Base-by-base conservation (phyloP, 2,113 vertebrate species). In the Misgurnus mizolepis region DNA sequence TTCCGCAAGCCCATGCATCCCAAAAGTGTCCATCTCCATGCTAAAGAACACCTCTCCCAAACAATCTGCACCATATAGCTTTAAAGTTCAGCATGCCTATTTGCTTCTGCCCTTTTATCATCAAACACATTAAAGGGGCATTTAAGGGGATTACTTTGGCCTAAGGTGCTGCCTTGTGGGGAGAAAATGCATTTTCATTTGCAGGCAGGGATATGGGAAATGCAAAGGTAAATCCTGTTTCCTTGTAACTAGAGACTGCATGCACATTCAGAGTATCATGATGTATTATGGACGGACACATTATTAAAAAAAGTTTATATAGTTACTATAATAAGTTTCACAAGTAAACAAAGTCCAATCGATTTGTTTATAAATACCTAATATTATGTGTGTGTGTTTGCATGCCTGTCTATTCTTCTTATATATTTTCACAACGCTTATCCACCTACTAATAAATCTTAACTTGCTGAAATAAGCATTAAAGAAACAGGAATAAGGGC, bases 131-230 rank as follows among this genome's bases (percentile, higher is more conserved):
- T 76, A 68, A 67, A 74, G 79, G 78, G 72, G 73, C 72, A 76
- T 81, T 81, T 81, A 75, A 77, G 80, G 67, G 80, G 68, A 84
- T 82, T 82, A 83, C 79, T 81, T 71, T 79, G 79, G 82, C 76
- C 68, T 80, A 84, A 84, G 79, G 77, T 84, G 82, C 82, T 86
- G 67, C 82, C 84, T 79, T 67, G 79, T 81, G 79, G 79, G 80
- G 76, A 83, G 79, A 72, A 79, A 83, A 83, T 83, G 76, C 45
- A 71, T 56, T 82, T 82, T 77, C 76, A 61, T 78, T 74, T 76
- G 75, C 65, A 27, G 72, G 76, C 80, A 74, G 60, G 62, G 47
- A 39, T 39, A 61, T 67, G 34, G 62, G 47, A 40, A 47, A 64
- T 68, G 78, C 64, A 74, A 80, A 82, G 66, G 58, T 66, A 67